Evolutionary conservation across 2,888 invertebrate genomes (phyloP).

Genomic region (Dryocosmus kuriphilus): DNA sequence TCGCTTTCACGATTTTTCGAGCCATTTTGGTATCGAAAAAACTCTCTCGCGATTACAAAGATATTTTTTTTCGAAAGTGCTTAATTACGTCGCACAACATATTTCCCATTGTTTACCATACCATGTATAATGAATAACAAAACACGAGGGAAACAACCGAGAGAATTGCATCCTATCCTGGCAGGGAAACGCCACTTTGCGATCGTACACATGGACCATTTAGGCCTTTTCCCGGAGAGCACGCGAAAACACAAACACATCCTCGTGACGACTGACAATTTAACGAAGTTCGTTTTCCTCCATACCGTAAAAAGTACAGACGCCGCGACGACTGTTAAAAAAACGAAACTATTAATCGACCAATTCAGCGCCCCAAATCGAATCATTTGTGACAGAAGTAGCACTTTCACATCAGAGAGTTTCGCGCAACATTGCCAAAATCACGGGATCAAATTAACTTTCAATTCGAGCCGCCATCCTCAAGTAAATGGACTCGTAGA

Average conservation of each 20-base stretch:
- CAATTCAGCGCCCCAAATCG: conserved; percentile 28
- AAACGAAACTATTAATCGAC: conserved; percentile 2
- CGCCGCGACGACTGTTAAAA: conserved; percentile 1
- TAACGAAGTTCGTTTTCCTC: conserved; percentile 16
- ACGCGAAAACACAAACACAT: conserved; percentile 19
- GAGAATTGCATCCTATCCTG: conserved; percentile 57
- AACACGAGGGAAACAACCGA: conserved; percentile 50
- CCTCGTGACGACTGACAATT: conserved; percentile 1
- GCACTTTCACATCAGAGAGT: background rate
- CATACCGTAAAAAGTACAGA: conserved; percentile 31
- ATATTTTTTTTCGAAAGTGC: conserved; percentile 49
- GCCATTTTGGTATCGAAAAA: too few relatives aligned
- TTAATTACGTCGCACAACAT: conserved; percentile 51
- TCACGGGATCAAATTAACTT: conserved; percentile 10
- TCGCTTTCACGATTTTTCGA: too few relatives aligned
- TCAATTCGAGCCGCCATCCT: conserved; percentile 25
- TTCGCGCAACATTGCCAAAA: conserved; percentile 3
- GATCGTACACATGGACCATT: conserved; percentile 45
- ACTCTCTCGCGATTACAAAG: too few relatives aligned
- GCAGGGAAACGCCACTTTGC: conserved; percentile 57
- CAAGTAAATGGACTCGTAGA: conserved; percentile 22
- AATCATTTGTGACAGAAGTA: conserved; percentile 21
- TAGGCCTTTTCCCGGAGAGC: conserved; percentile 5
- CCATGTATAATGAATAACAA: conserved; percentile 54
- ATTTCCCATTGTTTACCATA: conserved; percentile 54